Base-by-base conservation (phyloP, 2,113 vertebrate species). In the Dromaius novaehollandiae region DNA sequence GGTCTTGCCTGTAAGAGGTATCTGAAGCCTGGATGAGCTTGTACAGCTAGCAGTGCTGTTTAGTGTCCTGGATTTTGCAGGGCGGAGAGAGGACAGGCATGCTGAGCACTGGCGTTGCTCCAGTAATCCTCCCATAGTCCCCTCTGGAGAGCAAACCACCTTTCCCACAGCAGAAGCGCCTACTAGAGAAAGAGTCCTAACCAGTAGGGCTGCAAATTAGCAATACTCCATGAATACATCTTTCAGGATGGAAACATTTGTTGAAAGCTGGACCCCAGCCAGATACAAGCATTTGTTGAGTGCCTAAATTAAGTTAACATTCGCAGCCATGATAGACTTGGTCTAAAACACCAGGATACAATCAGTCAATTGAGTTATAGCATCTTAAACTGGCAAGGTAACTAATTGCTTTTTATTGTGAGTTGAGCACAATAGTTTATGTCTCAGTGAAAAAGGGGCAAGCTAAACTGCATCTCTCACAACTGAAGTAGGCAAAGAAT, bases 241-340 rank as follows among this genome's bases (percentile, higher is more conserved):
- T 94, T 90, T 50, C 79, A 92, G 92, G 60, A 90, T 24, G 64
- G 20, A 96, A 95, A 86, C 82, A 94, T 96, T 97, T 94, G 88
- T 75, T 94, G 88, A 95, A 94, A 90, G 85, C 84, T 97, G 96
- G 93, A 93, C 36, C 64, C 50, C 18, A 63, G 71, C 95, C 95
- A 96, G 95, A 88, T 90, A 91, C 73, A 93, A 94, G 92, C 88
- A 83, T 94, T 96, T 96, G 90, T 68, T 77, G 89, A 96, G 71
- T 88, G 82, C 79, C 92, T 95, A 95, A 96, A 97, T 96, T 94
- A 94, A 91, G 91, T 95, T 96, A 93, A 88, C 88, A 28, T 96
- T 96, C 88, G 93, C 92, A 81, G 50, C 86, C 90, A 95, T 88
- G 93, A 96, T 93, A 95, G 96, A 94, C 95, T 96, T 75, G 60